Evolutionary conservation across 1,140 invertebrate species (phyloP).

Genomic region (Pristionchus pacificus): DNA sequence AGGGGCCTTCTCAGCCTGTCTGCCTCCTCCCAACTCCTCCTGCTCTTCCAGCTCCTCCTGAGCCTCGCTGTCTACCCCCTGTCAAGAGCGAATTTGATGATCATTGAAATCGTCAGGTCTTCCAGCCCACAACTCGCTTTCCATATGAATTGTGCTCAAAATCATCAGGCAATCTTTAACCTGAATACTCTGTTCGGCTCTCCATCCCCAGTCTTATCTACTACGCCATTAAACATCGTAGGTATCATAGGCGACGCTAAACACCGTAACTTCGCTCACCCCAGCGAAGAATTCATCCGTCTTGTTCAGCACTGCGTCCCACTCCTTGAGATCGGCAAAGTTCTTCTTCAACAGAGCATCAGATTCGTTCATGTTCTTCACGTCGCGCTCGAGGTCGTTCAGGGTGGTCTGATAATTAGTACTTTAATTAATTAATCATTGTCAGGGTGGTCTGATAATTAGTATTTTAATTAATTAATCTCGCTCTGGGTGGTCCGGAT

Average conservation of each 20-base stretch:
- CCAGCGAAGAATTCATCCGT: conserved; percentile 57
- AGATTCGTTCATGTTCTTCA: conserved; percentile 56
- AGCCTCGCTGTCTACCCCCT: conserved; percentile 52
- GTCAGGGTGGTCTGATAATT: conserved; percentile 50
- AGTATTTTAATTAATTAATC: too few relatives aligned
- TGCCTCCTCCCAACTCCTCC: conserved; percentile 41
- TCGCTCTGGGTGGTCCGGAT: conserved; percentile 50
- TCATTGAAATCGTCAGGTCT: too few relatives aligned
- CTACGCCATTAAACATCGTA: too few relatives aligned
- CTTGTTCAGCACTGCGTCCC: conserved; percentile 56
- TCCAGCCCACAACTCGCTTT: too few relatives aligned
- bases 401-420: conserved; percentile 52
- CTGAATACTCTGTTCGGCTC: too few relatives aligned
- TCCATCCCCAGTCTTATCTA: too few relatives aligned
- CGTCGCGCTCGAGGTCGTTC: conserved; percentile 53
- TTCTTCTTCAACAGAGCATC: conserved; percentile 53
- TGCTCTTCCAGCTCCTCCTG: conserved; percentile 23
- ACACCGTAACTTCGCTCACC: too few relatives aligned
- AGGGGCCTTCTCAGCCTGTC: conserved; percentile 21
- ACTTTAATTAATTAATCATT: too few relatives aligned
- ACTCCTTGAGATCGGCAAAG: conserved; percentile 55
- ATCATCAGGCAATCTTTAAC: too few relatives aligned
- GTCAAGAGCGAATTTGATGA: background rate
- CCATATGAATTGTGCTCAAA: too few relatives aligned
- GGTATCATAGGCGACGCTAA: too few relatives aligned